These are phyloP conservation scores for Sitophilus oryzae DNA, from an alignment of 1,140 invertebrate species.

Conservation along the genomic window DNA sequence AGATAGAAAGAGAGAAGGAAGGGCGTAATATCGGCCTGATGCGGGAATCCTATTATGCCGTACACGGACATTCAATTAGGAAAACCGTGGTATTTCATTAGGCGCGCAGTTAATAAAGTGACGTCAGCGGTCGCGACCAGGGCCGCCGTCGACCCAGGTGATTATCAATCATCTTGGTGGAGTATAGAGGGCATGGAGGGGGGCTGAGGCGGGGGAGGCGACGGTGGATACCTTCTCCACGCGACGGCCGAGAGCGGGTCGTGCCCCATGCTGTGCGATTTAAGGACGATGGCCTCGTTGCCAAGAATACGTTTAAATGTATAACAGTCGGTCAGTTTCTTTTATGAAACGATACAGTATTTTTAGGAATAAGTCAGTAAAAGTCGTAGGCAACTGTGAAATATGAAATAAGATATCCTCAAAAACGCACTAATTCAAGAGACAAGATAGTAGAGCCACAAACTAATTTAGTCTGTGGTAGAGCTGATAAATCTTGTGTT, in stretches of 20 bases:
- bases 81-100: conserved; percentile 45
- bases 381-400: no score
- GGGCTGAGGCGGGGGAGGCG: not conserved
- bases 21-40: conserved; percentile 31
- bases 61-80: conserved; percentile 45
- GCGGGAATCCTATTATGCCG: conserved; percentile 43
- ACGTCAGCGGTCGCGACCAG: conserved; percentile 30
- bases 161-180: conserved; percentile 42
- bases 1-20: not conserved
- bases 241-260: not conserved
- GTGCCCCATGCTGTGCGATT: conserved; percentile 2
- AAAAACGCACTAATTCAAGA: no score
- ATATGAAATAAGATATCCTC: no score
- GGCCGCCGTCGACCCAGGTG: conserved; percentile 34
- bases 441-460: no score
- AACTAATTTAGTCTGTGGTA: no score
- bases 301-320: no score
- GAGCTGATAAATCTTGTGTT: no score
- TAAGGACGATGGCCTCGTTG: not conserved
- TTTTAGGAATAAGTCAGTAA: no score
- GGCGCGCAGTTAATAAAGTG: conserved; percentile 41
- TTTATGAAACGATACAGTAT: no score
- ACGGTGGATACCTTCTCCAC: not conserved
- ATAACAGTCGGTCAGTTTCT: no score
- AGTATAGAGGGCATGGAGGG: not conserved